phyloP scores from a whole-genome alignment of 2,113 vertebrate genomes.

The Chunga burmeisteri region DNA sequence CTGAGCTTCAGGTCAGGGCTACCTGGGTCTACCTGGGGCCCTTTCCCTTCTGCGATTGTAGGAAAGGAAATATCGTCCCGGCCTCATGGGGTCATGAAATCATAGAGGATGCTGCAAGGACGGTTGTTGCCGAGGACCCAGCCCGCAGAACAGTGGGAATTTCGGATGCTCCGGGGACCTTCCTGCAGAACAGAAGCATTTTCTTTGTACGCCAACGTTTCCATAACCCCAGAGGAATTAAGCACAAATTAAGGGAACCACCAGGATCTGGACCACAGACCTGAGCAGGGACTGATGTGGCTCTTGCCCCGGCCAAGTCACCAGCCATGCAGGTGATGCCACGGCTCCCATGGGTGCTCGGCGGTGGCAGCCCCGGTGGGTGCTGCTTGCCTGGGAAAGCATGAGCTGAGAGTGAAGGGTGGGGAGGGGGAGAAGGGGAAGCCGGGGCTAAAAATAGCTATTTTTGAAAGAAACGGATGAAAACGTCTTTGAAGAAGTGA shows the following conservation, averaged over 20 bases:
- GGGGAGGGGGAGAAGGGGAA: slow-evolving; percentile 59
- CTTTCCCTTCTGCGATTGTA: not conserved
- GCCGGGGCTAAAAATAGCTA: slow-evolving; percentile 58
- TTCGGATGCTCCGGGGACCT: not conserved
- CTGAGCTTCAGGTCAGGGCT: not conserved
- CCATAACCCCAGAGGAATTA: no score
- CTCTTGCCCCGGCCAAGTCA: fast-evolving
- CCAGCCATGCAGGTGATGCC: fast-evolving
- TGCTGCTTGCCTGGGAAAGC: not conserved
- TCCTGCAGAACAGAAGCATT: not conserved
- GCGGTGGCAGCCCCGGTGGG: not conserved
- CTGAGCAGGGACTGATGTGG: not conserved
- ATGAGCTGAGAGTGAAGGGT: not conserved
- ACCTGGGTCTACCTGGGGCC: not conserved
- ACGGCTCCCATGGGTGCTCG: not conserved
- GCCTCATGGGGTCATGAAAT: not conserved
- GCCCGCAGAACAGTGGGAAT: fast-evolving
- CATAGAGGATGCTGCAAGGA: not conserved
- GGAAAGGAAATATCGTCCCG: not conserved
- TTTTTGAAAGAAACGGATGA: slow-evolving; percentile 21
- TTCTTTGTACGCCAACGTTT: fast-evolving
- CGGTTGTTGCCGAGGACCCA: fast-evolving
- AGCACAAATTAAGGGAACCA: not conserved
- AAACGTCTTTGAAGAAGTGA: slow-evolving; percentile 50
- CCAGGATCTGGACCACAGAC: fast-evolving